These are phyloP conservation scores for Eulemur rubriventer DNA, from an alignment of 2,797 vertebrate genomes.

Conservation along the genomic window DNA sequence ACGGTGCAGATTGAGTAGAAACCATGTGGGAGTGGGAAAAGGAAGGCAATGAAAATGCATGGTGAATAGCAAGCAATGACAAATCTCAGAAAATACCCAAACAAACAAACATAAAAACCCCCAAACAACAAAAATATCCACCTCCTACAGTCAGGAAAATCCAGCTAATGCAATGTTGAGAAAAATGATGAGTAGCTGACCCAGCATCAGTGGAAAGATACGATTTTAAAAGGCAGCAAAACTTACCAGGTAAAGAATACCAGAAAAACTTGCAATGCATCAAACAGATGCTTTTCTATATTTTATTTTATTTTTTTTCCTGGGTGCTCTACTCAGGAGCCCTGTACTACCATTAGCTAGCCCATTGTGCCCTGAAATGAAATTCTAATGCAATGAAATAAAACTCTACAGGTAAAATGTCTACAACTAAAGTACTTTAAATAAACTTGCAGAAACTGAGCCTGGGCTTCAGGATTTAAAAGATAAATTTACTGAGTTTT, in stretches of 20 bases:
- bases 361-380: not conserved
- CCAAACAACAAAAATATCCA: not conserved
- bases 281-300: not conserved
- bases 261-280: not conserved
- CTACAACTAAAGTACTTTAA: not conserved
- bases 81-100: not conserved
- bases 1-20: not conserved
- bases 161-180: not conserved
- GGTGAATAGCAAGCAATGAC: not conserved
- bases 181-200: not conserved
- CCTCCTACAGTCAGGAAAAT: not conserved
- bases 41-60: not conserved
- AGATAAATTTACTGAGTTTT: not conserved
- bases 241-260: not conserved
- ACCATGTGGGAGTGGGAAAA: not conserved
- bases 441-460: not conserved
- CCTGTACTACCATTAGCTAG: not conserved
- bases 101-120: not conserved
- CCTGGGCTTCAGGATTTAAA: not conserved
- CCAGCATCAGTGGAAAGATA: not conserved
- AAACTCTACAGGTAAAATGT: constrained; percentile 13
- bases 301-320: not conserved
- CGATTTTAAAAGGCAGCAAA: not conserved
- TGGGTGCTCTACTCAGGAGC: not conserved
- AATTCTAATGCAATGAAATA: not conserved